Percentiles rank a stretch among this genome's conserved stretches.
These are phyloP conservation scores for Catalaphyllia jardinei DNA, from an alignment of 64 coral and sea anemone genomes.

Conservation along the genomic window DNA sequence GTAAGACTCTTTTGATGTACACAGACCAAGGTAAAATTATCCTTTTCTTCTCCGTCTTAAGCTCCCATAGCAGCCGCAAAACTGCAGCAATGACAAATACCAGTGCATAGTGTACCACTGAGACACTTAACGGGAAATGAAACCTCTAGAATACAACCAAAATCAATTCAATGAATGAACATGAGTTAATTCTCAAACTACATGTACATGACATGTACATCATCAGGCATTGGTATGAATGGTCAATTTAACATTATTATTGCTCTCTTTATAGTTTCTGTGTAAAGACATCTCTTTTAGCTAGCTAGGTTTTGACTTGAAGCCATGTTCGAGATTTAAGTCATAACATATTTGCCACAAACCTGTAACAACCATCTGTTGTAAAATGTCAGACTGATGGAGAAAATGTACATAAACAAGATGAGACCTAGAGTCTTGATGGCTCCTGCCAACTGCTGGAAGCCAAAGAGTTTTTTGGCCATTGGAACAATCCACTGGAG, in stretches of 20 bases:
- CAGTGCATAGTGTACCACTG: slow-evolving; percentile 89
- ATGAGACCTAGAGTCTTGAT: slow-evolving; percentile 67
- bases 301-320: too few species aligned
- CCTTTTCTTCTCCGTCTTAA: slow-evolving; percentile 72
- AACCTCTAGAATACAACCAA: slow-evolving; percentile 64
- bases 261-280: too few species aligned
- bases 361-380: slow-evolving; percentile 98
- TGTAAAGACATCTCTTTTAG: too few species aligned
- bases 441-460: slow-evolving; percentile 68
- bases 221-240: too few species aligned
- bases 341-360: neutral
- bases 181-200: too few species aligned
- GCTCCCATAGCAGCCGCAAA: slow-evolving; percentile 80
- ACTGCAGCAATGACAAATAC: slow-evolving; percentile 80
- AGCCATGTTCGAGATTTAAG: too few species aligned
- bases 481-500: neutral
- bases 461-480: slow-evolving; percentile 66
- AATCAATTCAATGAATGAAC: too few species aligned
- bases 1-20: slow-evolving; percentile 89
- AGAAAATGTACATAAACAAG: slow-evolving; percentile 92
- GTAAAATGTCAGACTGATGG: slow-evolving; percentile 98
- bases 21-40: slow-evolving; percentile 81
- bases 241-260: too few species aligned
- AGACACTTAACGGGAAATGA: slow-evolving; percentile 84
- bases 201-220: too few species aligned